phyloP scores from a whole-genome alignment of 2,113 vertebrate species.

The Percina caprodes region DNA sequence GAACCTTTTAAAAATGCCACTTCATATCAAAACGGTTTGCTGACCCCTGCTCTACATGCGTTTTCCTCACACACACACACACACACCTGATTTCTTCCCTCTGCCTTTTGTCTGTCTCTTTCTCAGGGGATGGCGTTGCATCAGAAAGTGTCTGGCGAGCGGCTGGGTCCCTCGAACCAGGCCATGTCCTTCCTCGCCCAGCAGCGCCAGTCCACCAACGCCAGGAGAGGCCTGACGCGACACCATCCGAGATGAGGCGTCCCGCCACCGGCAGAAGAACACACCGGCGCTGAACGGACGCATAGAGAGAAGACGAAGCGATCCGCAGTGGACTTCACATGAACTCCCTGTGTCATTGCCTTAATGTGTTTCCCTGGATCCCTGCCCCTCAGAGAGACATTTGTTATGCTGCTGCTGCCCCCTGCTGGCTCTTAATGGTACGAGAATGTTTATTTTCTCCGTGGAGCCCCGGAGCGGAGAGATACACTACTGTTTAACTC shows the following conservation, averaged over 20 bases:
- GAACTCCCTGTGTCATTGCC: conserved; percentile 32
- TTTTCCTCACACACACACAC: no score
- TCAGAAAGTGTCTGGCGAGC: conserved; percentile 83
- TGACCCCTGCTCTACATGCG: no score
- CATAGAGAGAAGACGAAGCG: background rate
- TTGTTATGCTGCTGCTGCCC: conserved; percentile 65
- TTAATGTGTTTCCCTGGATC: conserved; percentile 51
- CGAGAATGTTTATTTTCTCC: background rate
- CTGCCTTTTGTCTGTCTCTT: background rate
- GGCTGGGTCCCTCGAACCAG: conserved; percentile 69
- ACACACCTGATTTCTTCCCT: background rate
- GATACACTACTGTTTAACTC: background rate
- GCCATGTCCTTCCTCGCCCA: conserved; percentile 93
- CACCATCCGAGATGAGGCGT: conserved; percentile 77
- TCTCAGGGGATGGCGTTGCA: conserved; percentile 89
- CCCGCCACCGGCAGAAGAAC: background rate
- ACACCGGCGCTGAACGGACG: background rate
- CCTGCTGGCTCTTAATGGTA: conserved; percentile 66
- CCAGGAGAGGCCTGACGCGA: conserved; percentile 81
- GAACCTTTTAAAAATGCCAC: no score
- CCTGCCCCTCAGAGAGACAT: conserved; percentile 31
- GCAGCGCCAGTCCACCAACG: conserved; percentile 90
- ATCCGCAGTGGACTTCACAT: background rate
- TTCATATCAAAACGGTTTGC: no score
- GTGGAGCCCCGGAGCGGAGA: background rate